Percentiles rank a stretch among this genome's conserved stretches.
These are phyloP conservation scores for Xerus rutilus DNA, from an alignment of 2,797 vertebrate genomes.

Conservation along the genomic window DNA sequence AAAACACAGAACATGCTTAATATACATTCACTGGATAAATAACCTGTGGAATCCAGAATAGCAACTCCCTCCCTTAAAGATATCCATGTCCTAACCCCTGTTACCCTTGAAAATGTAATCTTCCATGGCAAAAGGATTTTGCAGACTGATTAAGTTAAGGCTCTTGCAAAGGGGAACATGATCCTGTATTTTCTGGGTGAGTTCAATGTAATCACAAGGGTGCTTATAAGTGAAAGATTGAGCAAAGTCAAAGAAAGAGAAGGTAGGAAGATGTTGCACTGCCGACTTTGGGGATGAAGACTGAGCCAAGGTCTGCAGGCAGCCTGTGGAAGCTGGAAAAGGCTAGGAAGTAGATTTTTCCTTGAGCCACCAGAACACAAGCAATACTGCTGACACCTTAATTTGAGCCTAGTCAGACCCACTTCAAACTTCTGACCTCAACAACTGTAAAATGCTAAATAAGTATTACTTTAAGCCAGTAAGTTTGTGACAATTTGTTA, in stretches of 20 bases:
- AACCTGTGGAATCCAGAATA: not conserved
- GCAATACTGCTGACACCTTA: not conserved
- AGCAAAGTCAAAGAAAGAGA: not conserved
- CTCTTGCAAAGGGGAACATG: not conserved
- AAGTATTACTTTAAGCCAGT: not conserved
- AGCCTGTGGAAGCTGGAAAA: not conserved
- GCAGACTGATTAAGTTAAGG: not conserved
- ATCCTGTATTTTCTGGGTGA: not conserved
- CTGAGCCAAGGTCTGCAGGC: not conserved
- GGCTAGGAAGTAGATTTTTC: not conserved
- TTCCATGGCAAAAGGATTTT: not conserved
- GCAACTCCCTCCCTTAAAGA: not conserved
- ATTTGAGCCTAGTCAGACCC: not conserved
- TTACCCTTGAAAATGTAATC: not conserved
- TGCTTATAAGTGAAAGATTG: not conserved
- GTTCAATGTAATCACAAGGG: not conserved
- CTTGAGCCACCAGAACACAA: not conserved
- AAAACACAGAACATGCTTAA: slow-evolving; percentile 5
- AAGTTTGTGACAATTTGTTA: not conserved
- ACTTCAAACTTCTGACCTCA: slow-evolving; percentile 9
- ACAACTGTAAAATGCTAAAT: slow-evolving; percentile 33
- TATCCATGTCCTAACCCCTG: not conserved
- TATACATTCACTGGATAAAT: not conserved
- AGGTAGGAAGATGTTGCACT: not conserved
- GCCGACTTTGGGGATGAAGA: not conserved